Conservation (phyloP, 2,888 invertebrate genomes). For the Aradus depressus region DNA sequence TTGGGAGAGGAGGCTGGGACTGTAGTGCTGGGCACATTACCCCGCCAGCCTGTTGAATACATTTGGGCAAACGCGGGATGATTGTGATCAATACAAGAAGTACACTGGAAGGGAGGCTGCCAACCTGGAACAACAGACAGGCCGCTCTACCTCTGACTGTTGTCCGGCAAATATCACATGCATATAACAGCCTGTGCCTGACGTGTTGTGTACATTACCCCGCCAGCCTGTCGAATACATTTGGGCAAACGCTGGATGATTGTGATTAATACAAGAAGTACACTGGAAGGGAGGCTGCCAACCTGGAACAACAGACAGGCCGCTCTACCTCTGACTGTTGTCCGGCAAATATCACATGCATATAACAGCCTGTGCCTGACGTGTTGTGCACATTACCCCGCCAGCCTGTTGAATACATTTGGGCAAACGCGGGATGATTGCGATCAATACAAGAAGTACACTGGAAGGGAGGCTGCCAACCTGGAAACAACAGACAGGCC, state of each 20-base stretch:
- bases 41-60: constrained; percentile 15
- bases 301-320: background rate
- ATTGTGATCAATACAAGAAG: constrained; percentile 10
- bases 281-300: background rate
- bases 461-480: background rate
- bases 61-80: constrained; percentile 5
- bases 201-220: constrained; percentile 11
- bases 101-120: background rate
- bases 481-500: background rate
- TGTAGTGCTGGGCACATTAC: constrained; percentile 13
- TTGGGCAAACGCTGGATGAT: constrained; percentile 3
- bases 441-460: constrained; percentile 5
- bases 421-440: background rate
- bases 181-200: constrained; percentile 4
- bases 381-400: constrained; percentile 12
- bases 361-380: constrained; percentile 2
- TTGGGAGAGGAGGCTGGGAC: constrained; percentile 5
- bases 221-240: constrained; percentile 17
- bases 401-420: constrained; percentile 19
- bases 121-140: background rate
- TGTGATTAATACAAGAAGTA: constrained; percentile 6
- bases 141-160: background rate
- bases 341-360: too few relatives aligned
- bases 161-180: too few relatives aligned
- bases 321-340: background rate